These are phyloP conservation scores for Dolichoris vasculosae DNA, from an alignment of 1,140 invertebrate species.

Conservation along the genomic window DNA sequence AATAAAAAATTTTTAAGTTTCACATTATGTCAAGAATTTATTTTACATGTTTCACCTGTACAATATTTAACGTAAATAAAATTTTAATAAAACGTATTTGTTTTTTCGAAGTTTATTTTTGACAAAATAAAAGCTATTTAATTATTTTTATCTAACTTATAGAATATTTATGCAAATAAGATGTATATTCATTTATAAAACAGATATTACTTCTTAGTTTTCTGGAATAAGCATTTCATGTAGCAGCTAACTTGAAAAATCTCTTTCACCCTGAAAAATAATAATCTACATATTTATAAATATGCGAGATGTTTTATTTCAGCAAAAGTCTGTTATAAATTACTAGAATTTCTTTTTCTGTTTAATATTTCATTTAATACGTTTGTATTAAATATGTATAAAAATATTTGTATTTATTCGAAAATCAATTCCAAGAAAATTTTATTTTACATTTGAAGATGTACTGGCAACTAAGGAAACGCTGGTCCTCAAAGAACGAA, in stretches of 20 bases:
- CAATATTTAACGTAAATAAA: no score
- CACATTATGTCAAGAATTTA: no score
- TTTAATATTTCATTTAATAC: conserved; percentile 42
- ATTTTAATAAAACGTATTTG: no score
- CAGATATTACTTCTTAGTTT: neutral
- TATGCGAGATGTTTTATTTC: neutral
- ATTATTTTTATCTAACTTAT: neutral
- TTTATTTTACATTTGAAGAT: conserved; percentile 44
- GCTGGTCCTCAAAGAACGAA: neutral
- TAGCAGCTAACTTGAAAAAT: neutral
- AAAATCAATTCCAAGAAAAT: conserved; percentile 48
- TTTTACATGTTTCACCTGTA: no score
- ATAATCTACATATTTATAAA: conserved; percentile 2
- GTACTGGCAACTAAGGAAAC: conserved; percentile 18
- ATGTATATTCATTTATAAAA: neutral
- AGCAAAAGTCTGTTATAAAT: neutral
- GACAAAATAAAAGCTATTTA: neutral
- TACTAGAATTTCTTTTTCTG: neutral
- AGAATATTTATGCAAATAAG: neutral
- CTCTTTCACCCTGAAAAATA: neutral
- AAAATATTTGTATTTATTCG: conserved; percentile 21
- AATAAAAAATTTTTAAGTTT: no score
- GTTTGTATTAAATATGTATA: conserved; percentile 23
- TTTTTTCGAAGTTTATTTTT: no score
- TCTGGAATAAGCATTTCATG: neutral